phyloP scores from a whole-genome alignment of 1,140 invertebrate genomes.

The Cyclina sinensis region DNA sequence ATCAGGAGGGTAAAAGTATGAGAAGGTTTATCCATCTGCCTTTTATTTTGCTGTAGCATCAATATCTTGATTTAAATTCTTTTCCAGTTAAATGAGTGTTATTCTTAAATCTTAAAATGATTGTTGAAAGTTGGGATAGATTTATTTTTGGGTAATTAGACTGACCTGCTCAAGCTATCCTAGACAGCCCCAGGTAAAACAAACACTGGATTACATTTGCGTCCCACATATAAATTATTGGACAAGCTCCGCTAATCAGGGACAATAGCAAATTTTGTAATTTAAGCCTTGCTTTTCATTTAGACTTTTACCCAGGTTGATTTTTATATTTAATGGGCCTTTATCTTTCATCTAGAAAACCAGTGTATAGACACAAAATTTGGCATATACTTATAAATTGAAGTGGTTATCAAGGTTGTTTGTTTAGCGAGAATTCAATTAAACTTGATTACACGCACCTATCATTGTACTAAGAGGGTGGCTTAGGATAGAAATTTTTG shows the following conservation, averaged over 20 bases:
- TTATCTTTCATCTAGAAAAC: slow-evolving; percentile 65
- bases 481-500: slow-evolving; percentile 1
- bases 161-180: slow-evolving; percentile 50
- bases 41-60: not conserved
- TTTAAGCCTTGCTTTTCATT: slow-evolving; percentile 68
- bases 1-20: too few relatives aligned
- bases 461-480: slow-evolving; percentile 41
- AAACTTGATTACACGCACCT: slow-evolving; percentile 52
- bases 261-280: slow-evolving; percentile 69
- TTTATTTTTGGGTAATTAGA: slow-evolving; percentile 57
- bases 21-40: too few relatives aligned
- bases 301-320: slow-evolving; percentile 68
- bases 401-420: slow-evolving; percentile 61
- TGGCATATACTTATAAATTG: slow-evolving; percentile 64
- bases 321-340: slow-evolving; percentile 68
- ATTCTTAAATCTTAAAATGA: not conserved
- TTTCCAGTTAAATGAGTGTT: not conserved
- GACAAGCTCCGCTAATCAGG: slow-evolving; percentile 65
- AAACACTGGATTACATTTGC: slow-evolving; percentile 68
- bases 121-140: slow-evolving; percentile 51
- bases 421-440: slow-evolving; percentile 59
- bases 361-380: slow-evolving; percentile 50
- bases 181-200: slow-evolving; percentile 66
- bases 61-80: not conserved
- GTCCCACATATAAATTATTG: slow-evolving; percentile 70